phyloP scores from a whole-genome alignment of 2,113 vertebrate species.

The Varanus salvator region DNA sequence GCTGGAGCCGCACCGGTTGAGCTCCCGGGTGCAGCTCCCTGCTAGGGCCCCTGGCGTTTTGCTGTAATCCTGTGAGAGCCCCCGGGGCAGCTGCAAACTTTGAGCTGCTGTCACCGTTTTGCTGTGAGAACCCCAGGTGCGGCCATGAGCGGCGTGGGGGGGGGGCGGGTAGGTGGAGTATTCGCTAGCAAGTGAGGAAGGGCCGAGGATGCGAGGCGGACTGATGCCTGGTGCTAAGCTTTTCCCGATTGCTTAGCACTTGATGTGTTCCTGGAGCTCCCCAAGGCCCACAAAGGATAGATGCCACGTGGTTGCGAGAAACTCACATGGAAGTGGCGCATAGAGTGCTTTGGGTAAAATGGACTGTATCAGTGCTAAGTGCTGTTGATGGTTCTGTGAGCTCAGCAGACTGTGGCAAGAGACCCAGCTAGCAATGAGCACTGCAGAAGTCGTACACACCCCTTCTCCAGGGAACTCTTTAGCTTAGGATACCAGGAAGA shows the following conservation, averaged over 20 bases:
- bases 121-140: neutral
- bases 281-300: too few relatives aligned
- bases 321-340: too few relatives aligned
- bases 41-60: too few relatives aligned
- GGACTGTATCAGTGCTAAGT: neutral
- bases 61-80: neutral
- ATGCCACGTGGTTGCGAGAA: neutral
- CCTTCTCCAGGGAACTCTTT: neutral
- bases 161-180: too few relatives aligned
- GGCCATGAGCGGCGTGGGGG: neutral
- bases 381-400: neutral
- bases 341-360: neutral
- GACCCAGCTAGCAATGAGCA: too few relatives aligned
- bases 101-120: neutral
- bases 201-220: too few relatives aligned
- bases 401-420: too few relatives aligned
- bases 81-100: neutral
- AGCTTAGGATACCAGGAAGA: neutral
- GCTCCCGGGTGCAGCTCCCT: neutral
- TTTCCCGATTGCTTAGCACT: neutral
- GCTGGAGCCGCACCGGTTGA: neutral
- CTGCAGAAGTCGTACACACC: neutral
- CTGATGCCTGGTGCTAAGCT: neutral
- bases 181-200: too few relatives aligned
- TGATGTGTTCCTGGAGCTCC: neutral